Evolutionary conservation across 2,888 invertebrate species (phyloP).

Genomic region (Lasioglossum figueresi): DNA sequence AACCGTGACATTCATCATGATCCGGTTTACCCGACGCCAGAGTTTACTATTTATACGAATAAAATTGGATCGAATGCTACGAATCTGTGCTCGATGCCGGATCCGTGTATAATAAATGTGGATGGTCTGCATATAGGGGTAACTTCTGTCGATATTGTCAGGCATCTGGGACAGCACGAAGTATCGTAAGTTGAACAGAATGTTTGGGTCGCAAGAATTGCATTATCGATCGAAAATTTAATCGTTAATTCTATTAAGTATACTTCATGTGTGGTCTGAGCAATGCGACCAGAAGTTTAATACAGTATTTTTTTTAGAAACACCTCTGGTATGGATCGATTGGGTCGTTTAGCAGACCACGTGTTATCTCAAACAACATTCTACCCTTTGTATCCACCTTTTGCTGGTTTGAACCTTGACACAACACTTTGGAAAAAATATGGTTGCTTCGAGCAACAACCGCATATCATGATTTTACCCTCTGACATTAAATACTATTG

Average conservation of each 20-base stretch:
- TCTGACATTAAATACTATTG: slow-evolving; percentile 93
- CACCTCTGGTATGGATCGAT: slow-evolving; percentile 86
- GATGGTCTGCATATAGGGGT: slow-evolving; percentile 91
- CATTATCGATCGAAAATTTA: neutral
- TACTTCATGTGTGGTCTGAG: neutral
- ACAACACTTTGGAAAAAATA: slow-evolving; percentile 89
- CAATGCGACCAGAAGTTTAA: neutral
- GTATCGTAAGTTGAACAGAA: slow-evolving; percentile 86
- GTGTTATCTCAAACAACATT: slow-evolving; percentile 91
- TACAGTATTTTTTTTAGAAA: slow-evolving; percentile 79
- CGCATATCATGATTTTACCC: slow-evolving; percentile 93
- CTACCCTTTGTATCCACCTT: slow-evolving; percentile 92
- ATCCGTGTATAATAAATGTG: slow-evolving; percentile 92
- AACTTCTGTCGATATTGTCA: slow-evolving; percentile 93
- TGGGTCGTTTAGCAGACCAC: slow-evolving; percentile 90
- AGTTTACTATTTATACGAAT: slow-evolving; percentile 86
- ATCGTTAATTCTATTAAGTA: neutral
- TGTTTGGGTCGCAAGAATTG: neutral
- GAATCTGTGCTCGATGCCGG: slow-evolving; percentile 90
- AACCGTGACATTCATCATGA: slow-evolving; percentile 91
- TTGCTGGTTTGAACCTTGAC: slow-evolving; percentile 88
- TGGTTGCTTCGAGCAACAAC: slow-evolving; percentile 89
- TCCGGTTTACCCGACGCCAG: slow-evolving; percentile 93
- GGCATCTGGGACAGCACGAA: slow-evolving; percentile 93
- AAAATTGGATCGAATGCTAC: slow-evolving; percentile 82